Evolutionary conservation across 2,888 invertebrate species (phyloP), one percentile per base, ranked within the genome.

Genomic region (Aleiodes alternator): DNA sequence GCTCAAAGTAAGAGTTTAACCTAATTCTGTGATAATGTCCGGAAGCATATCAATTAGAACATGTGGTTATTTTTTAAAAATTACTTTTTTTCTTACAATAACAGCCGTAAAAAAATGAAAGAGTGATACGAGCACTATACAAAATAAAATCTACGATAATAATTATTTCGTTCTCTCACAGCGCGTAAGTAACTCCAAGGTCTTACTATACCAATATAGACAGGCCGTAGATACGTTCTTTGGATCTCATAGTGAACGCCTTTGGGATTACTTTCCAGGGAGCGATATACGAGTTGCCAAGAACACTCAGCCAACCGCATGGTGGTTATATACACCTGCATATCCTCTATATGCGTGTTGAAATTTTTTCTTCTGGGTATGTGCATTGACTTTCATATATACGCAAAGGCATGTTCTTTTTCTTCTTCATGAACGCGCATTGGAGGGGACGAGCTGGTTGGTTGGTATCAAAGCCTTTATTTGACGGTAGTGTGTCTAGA

Each of bases 121-220:
- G 73, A 38, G 53, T 61, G 57, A 53, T 53, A 71, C 43, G 23
- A 66, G 53, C 38, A 16, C 53, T 43, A 68, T 56, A 38, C 59
- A 69, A 43, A 55, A 69, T 69, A 34, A 51, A 69, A 50, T 69
- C n/a, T 11, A 69, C 55, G 73, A 73, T 73, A 73, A 73, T 73
- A 34, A 69, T 50, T 16, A 73, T 73, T 73, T 59, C 69, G 73
- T 59, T 51, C 31, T 23, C 57, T 43, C 34, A 68, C 57, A 69
- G 6, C 12, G 48, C 68, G 73, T 69, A 73, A 73, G 69, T 73
- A 14, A 69, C 50, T 50, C 53, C 31, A 11, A 29, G 69, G 59
- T 59, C 59, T 69, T 69, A 69, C 69, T 73, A 73, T 50, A 48
- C 16, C 23, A 14, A 14, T 64, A 50, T 31, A 61, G 59, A 68